Evolutionary conservation across 2,888 invertebrate species (phyloP), one percentile per base, ranked within the genome.

Genomic region (Rosalia funebris): DNA sequence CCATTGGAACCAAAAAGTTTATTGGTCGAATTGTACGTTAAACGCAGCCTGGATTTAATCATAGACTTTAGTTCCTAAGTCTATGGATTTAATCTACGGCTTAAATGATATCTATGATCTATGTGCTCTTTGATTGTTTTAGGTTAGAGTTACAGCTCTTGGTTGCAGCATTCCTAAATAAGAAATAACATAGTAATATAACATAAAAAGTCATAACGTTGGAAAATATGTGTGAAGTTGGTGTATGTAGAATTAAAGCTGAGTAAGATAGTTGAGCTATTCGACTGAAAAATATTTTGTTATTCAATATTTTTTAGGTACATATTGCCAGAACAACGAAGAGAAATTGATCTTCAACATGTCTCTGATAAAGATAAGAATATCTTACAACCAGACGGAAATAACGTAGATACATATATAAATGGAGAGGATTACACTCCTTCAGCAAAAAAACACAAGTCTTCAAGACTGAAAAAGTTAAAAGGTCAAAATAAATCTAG

Each of bases 401-500:
- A 50, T 19, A 60, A 62, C 14, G 55, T 59, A 15, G 45, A 57
- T 42, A 52, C 37, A 25, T 48, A 65, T 14, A 15, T 16, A 53
- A 59, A 59, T 17, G 71, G 74, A 41, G 55, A 50, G 11, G 60
- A 60, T n/a, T 69, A 74, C 1, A 78, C 81, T 55, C 80, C 82
- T 1, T 66, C 72, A 1, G 56, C 65, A 1, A 84, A 84, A 64
- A 83, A 77, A 61, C 66, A 60, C 9, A 81, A 77, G 58, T 62
- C 76, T 2, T 74, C 75, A 0, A 77, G 76, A 48, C n/a, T n/a
- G n/a, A 83, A 80, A 42, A 85, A 85, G 65, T 74, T 82, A 1
- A 82, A 85, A 75, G 93, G 93, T 0, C 91, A 92, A 79, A 93
- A 93, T 78, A 93, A 93, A 81, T 84, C 88, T 1, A 84, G 94